phyloP scores from a whole-genome alignment of 2,113 vertebrate genomes.

The Sapajus apella region DNA sequence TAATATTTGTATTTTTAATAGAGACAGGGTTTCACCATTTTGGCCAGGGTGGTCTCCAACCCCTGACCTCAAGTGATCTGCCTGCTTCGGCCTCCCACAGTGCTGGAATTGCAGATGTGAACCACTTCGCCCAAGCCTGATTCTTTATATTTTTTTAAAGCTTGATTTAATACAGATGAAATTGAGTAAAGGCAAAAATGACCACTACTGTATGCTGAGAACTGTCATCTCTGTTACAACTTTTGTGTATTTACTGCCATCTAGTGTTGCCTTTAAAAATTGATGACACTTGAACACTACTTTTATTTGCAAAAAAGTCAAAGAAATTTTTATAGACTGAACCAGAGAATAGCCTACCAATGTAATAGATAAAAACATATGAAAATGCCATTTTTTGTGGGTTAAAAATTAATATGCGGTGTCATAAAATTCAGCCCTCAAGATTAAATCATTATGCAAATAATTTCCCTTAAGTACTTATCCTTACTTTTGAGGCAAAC shows the following conservation, averaged over 20 bases:
- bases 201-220: not conserved
- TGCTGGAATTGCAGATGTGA: no score
- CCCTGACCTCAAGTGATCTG: no score
- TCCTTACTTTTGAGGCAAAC: not conserved
- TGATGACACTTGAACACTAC: not conserved
- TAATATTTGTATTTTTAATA: no score
- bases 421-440: not conserved
- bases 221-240: not conserved
- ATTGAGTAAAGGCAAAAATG: not conserved
- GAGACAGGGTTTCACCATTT: no score
- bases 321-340: not conserved
- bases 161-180: not conserved
- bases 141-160: not conserved
- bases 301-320: not conserved
- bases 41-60: no score
- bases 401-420: not conserved
- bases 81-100: no score
- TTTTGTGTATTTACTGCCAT: slow-evolving; percentile 70
- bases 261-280: slow-evolving; percentile 63
- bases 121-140: not conserved
- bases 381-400: not conserved
- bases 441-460: not conserved
- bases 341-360: not conserved
- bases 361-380: not conserved
- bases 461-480: not conserved